phyloP scores from a whole-genome alignment of 2,888 invertebrate genomes.

The Sphinx pinastri region DNA sequence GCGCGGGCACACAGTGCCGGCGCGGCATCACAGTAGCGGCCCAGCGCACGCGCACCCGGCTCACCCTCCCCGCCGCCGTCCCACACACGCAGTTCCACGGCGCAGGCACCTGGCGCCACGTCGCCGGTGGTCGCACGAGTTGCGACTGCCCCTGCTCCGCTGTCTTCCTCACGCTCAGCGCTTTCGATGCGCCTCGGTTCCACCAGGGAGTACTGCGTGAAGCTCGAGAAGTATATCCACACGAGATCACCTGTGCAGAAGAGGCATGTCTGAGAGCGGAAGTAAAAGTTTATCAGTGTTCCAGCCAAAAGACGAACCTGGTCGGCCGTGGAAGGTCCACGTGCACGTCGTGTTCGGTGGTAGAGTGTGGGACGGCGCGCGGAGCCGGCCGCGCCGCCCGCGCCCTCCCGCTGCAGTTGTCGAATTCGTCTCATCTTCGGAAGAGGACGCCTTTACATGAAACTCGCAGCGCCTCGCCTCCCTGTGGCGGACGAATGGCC shows the following conservation, averaged over 20 bases:
- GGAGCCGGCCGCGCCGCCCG: conserved; percentile 88
- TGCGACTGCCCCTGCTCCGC: conserved; percentile 37
- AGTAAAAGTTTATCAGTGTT: neutral
- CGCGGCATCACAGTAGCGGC: conserved; percentile 89
- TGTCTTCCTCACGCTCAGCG: conserved; percentile 77
- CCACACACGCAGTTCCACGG: conserved; percentile 89
- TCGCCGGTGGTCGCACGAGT: conserved; percentile 36
- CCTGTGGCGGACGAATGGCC: conserved; percentile 46
- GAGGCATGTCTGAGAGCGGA: neutral
- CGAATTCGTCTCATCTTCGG: conserved; percentile 80
- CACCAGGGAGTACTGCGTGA: conserved; percentile 90
- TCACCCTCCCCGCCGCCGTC: conserved; percentile 87
- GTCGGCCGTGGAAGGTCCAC: conserved; percentile 91
- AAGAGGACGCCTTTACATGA: conserved; percentile 89
- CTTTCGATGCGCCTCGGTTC: conserved; percentile 78
- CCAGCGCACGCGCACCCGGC: conserved; percentile 75
- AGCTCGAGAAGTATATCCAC: conserved; percentile 94
- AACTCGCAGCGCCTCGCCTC: conserved; percentile 88
- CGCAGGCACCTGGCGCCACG: conserved; percentile 70
- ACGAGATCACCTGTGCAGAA: conserved; percentile 86
- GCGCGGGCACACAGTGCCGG: conserved; percentile 93
- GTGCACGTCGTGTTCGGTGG: conserved; percentile 94
- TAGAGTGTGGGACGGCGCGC: conserved; percentile 92
- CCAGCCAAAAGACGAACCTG: conserved; percentile 60
- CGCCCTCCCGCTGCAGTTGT: conserved; percentile 83